Base-by-base conservation (phyloP, 2,888 invertebrate species). In the Drosophila austrosaltans region DNA sequence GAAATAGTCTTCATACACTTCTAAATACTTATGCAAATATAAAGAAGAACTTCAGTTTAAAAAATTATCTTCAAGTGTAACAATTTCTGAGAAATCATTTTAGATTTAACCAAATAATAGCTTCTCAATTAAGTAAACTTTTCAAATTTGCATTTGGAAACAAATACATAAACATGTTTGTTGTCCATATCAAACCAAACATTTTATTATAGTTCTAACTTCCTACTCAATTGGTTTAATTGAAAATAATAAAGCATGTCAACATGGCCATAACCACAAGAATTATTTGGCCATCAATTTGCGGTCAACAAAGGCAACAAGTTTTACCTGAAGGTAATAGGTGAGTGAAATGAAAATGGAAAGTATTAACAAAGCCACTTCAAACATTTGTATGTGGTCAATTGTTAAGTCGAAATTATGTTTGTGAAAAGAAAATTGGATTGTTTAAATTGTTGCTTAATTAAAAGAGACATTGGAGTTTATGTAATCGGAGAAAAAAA, bases 291-390 rank as follows among this genome's bases (percentile, higher is more conserved):
- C 67, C 69, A 66, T 74, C 76, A 69, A 66, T 56, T 78, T 82
- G 76, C 63, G 82, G 81, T 72, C 67, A 69, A 25, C 25, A 48
- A 54, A 40, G 66, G 67, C 79, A 79, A 79, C 76, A 82, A 71
- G 72, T 74, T 8, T 4, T 10, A 28, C 30, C 40, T 16, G n/a
- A 8, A 8, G 39, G 39, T 7, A 44, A 44, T 6, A 2, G 2
- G 7, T 16, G 7, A 7, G 25, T 22, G 22, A 48, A 48, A 48
- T 25, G 48, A 16, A 2, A 28, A 16, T 16, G 16, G 8, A 8
- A 36, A 32, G 32, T 28, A 22, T 10, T 30, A 53, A 25, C 12
- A 16, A 39, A 53, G 63, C 22, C 53, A 53, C 22, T 69, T 69
- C 20, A 42, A n/a, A 25, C 25, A 56, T 57, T 53, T 62, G 8